Evolutionary conservation across 2,888 invertebrate species (phyloP), one percentile per base, ranked within the genome.

Genomic region (Ellobium chinense): DNA sequence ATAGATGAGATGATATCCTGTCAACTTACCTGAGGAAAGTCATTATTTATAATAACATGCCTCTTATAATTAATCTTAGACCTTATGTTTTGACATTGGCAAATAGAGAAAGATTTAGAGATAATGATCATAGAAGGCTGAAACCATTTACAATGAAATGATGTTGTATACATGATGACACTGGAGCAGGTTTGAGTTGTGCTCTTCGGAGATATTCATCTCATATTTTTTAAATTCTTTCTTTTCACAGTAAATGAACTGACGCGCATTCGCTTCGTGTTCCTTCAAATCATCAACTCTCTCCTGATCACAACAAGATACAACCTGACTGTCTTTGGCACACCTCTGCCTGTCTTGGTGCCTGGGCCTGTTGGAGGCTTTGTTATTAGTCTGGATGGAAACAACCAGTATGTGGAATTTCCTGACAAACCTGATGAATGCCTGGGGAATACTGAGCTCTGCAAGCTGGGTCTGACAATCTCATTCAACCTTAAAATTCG

Each of bases 321-420:
- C 69, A 83, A 82, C 63, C 81, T 88, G 58, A 87, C 86, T 14
- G 29, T 83, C 21, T 74, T 85, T 66, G 87, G 88, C 63, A 54
- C 60, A 21, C 72, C 82, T 18, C n/a, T n/a, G n/a, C 88, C 88
- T 18, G 27, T 14, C 1, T 80, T 91, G 14, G 83, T 84, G 2
- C 66, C 82, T 14, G 91, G 88, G 54, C 85, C 85, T 39, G 80
- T 85, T 24, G 90, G 90, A 7, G 89, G 89, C 7, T 21, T 78
- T 12, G 88, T 86, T 29, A 65, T 89, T 0, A 31, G 68, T 9
- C 84, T 91, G 37, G 84, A 87, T 79, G 90, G 90, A 18, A 34
- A 56, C 4, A 77, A 84, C 34, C 88, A 90, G 77, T 89, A 83
- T 70, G 65, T 89, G 24, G 82, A 87, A 39, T 82, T 90, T 21